These are phyloP conservation scores for Poecilia wingei DNA, from an alignment of 2,797 vertebrate genomes.

Conservation along the genomic window DNA sequence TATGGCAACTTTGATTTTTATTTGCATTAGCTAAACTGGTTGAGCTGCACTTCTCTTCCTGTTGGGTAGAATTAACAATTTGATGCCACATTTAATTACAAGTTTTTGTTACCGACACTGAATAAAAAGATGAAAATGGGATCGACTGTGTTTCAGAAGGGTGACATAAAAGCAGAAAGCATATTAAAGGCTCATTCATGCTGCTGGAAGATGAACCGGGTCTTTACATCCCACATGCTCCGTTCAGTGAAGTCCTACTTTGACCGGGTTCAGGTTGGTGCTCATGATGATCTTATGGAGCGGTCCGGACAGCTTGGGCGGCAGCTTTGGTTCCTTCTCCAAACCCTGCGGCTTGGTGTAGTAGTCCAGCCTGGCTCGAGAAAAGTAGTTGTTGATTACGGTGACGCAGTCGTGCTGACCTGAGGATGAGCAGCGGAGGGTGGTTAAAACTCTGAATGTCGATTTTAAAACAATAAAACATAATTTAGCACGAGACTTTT, in stretches of 20 bases:
- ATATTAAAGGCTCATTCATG: neutral
- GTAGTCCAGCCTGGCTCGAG: constrained; percentile 93
- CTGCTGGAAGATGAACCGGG: neutral
- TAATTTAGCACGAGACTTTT: neutral
- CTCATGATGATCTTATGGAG: constrained; percentile 97
- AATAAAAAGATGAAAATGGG: neutral
- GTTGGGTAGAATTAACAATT: neutral
- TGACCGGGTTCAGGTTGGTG: constrained; percentile 95
- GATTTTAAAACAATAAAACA: neutral
- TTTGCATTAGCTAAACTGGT: neutral
- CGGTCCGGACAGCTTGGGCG: constrained; percentile 90
- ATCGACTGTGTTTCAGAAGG: neutral
- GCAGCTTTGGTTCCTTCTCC: constrained; percentile 94
- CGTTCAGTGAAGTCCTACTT: constrained; percentile 75
- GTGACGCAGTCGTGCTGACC: constrained; percentile 98
- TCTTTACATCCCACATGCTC: neutral
- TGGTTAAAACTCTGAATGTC: neutral
- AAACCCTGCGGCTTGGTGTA: constrained; percentile 94
- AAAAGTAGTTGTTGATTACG: constrained; percentile 98
- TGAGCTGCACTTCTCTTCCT: neutral
- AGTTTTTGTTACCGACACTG: neutral
- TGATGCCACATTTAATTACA: neutral
- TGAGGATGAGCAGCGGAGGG: constrained; percentile 50
- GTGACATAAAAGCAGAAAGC: neutral
- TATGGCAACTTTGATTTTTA: neutral